phyloP scores from a whole-genome alignment of 2,888 invertebrate species.

The Andrena bicolor region DNA sequence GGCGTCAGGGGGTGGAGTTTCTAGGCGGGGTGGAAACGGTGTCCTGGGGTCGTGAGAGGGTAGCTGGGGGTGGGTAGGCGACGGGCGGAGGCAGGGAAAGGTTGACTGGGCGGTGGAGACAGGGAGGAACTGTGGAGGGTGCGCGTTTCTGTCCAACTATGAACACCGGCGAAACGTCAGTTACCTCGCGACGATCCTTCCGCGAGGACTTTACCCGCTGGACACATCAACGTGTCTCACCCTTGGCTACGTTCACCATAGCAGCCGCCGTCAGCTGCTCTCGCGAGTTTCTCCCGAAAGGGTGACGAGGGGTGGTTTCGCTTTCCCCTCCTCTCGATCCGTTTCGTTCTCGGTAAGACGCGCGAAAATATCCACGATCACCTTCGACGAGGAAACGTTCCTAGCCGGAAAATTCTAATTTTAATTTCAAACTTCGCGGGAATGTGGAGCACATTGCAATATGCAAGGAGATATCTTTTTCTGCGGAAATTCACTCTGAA shows the following conservation, averaged over 20 bases:
- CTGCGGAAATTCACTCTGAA: too few species aligned
- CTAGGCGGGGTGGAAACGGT: constrained; percentile 59
- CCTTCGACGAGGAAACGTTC: too few species aligned
- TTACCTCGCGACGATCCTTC: constrained; percentile 83
- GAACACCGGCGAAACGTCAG: constrained; percentile 79
- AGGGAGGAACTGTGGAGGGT: constrained; percentile 70
- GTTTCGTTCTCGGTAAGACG: too few species aligned
- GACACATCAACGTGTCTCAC: constrained; percentile 4
- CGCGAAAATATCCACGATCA: too few species aligned
- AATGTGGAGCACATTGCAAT: too few species aligned
- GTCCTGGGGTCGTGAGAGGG: constrained; percentile 59
- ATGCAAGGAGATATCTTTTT: too few species aligned
- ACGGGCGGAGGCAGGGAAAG: constrained; percentile 52
- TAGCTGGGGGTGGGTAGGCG: constrained; percentile 56
- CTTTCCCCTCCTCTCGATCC: too few species aligned
- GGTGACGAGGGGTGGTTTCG: too few species aligned
- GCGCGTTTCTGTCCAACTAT: constrained; percentile 77
- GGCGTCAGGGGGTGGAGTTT: constrained; percentile 61
- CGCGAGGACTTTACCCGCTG: constrained; percentile 75
- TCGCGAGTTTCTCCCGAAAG: background rate
- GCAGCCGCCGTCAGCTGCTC: background rate
- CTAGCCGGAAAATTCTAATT: too few species aligned
- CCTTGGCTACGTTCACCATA: background rate
- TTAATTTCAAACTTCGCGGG: too few species aligned
- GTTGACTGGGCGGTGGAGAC: constrained; percentile 66